Conservation (phyloP, 2,113 vertebrate genomes). For the Spea multiplicata region DNA sequence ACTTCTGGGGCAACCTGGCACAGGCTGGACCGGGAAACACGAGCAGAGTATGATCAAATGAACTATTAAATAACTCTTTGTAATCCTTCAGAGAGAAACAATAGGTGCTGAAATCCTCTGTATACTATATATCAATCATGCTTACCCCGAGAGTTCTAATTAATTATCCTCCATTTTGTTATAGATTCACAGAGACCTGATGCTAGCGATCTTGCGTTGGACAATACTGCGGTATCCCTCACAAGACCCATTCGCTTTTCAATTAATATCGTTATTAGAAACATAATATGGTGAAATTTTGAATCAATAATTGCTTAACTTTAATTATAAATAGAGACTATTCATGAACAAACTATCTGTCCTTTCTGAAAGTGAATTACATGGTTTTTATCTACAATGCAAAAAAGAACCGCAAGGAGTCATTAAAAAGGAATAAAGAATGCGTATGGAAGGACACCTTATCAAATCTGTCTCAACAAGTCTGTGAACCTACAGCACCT, state of each 20-base stretch:
- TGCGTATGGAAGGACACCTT: too few relatives aligned
- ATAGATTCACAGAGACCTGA: slow-evolving; percentile 14
- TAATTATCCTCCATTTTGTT: slow-evolving; percentile 64
- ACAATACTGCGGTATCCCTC: neutral
- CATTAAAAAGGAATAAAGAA: too few relatives aligned
- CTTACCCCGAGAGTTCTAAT: slow-evolving; percentile 76
- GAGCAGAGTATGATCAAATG: slow-evolving; percentile 74
- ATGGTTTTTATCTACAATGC: too few relatives aligned
- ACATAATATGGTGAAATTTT: neutral
- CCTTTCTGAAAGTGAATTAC: too few relatives aligned
- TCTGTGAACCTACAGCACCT: too few relatives aligned
- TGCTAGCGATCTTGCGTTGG: neutral
- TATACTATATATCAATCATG: slow-evolving; percentile 78
- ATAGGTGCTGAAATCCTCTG: slow-evolving; percentile 70
- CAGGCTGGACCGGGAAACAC: slow-evolving; percentile 65
- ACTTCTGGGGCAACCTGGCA: slow-evolving; percentile 78
- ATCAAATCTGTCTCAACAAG: too few relatives aligned
- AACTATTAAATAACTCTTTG: slow-evolving; percentile 81
- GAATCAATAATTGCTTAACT: too few relatives aligned
- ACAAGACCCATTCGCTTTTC: neutral
- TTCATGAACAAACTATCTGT: too few relatives aligned
- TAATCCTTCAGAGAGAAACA: slow-evolving; percentile 81
- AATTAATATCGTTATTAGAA: neutral
- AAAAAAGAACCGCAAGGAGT: too few relatives aligned
- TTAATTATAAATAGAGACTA: too few relatives aligned